Evolutionary conservation across 1,140 invertebrate species (phyloP).

Genomic region (Cydia pomonella): DNA sequence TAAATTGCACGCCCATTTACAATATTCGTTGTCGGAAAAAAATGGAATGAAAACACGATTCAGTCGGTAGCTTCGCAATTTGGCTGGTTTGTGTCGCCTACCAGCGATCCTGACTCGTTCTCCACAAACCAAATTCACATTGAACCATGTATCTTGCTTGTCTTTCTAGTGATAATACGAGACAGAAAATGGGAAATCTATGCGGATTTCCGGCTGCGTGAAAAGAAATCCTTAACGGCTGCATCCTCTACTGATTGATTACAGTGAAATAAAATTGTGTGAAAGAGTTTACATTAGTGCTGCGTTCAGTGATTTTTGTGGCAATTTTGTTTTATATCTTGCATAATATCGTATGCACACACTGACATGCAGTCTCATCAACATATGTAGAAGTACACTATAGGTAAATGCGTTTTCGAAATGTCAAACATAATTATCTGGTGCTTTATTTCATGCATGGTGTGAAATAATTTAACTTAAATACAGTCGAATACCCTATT

Average conservation of each 20-base stretch:
- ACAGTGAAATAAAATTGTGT: conserved; percentile 54
- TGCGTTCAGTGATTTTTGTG: not conserved
- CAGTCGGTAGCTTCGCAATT: conserved; percentile 60
- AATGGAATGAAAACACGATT: conserved; percentile 61
- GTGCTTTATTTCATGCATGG: too few species aligned
- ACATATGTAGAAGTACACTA: too few species aligned
- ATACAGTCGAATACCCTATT: too few species aligned
- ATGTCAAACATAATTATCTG: too few species aligned
- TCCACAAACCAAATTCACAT: not conserved
- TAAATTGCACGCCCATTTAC: conserved; percentile 69
- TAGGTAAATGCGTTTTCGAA: too few species aligned
- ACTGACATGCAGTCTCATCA: too few species aligned
- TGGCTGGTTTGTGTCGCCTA: conserved; percentile 50
- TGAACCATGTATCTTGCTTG: not conserved
- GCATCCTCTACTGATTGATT: conserved; percentile 58
- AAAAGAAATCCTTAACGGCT: conserved; percentile 6
- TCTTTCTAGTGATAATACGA: not conserved
- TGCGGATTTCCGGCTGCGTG: not conserved
- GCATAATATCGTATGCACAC: not conserved
- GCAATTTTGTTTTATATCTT: not conserved
- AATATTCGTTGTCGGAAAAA: conserved; percentile 64
- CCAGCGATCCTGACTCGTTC: not conserved
- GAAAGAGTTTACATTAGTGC: not conserved
- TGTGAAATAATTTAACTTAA: too few species aligned
- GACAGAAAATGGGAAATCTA: not conserved